phyloP scores from a whole-genome alignment of 2,888 invertebrate genomes.

The Drosophila percnosoma region DNA sequence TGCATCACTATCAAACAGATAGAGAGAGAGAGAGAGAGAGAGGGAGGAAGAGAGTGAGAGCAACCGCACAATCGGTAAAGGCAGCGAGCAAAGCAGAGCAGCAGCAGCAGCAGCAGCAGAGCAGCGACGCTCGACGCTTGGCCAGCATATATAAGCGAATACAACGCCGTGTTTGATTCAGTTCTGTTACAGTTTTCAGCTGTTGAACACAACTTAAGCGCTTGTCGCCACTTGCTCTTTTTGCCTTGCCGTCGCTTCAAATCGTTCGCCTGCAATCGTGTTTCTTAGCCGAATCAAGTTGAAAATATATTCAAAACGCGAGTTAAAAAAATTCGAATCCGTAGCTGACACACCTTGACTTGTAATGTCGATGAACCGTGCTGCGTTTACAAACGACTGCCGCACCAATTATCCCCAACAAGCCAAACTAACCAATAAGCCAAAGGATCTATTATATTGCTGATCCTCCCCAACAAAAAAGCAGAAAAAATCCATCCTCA shows the following conservation, averaged over 20 bases:
- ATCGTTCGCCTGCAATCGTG: conserved; percentile 20
- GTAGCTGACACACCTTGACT: conserved; percentile 58
- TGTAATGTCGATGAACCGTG: conserved; percentile 80
- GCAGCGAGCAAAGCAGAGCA: conserved; percentile 14
- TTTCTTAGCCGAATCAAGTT: conserved; percentile 40
- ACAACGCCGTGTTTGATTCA: conserved; percentile 63
- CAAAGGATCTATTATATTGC: conserved; percentile 19
- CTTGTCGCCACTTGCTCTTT: conserved; percentile 5
- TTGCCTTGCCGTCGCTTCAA: neutral
- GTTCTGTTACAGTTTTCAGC: conserved; percentile 83
- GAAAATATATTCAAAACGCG: conserved; percentile 10
- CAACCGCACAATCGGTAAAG: conserved; percentile 12
- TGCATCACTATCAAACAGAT: conserved; percentile 10
- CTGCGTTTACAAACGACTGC: conserved; percentile 66
- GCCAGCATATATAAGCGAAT: conserved; percentile 74
- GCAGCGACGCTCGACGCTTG: conserved; percentile 18
- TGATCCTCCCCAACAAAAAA: conserved; percentile 8
- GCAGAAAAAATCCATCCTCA: neutral
- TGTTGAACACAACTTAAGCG: conserved; percentile 81
- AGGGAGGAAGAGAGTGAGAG: conserved; percentile 11
- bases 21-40: conserved; percentile 13
- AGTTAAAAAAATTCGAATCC: conserved; percentile 4
- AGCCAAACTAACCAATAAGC: conserved; percentile 24
- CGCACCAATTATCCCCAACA: conserved; percentile 54
- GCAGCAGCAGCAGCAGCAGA: conserved; percentile 7